Evolutionary conservation across 2,797 vertebrate genomes (phyloP), one percentile per base, ranked within the genome.

Genomic region (Squalus acanthias): DNA sequence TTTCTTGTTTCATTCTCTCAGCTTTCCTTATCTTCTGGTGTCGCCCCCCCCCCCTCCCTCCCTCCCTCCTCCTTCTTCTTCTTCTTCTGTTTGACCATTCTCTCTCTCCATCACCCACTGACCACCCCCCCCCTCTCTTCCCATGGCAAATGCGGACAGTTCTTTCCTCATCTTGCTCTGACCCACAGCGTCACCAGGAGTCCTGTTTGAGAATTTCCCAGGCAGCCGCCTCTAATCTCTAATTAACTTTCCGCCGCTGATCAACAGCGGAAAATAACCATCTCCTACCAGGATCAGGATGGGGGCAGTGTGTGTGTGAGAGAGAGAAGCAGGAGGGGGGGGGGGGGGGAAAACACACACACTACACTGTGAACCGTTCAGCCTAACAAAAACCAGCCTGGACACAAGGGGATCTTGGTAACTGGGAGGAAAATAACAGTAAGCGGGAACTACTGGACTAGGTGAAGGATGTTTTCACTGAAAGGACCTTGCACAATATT

Each of bases 151-250:
- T 63, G 4, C 13, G 15, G 88, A 29, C 9, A 93, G n/a, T 29
- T 8, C 70, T 50, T 69, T 13, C 39, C 39, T 33, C 33, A 8
- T 39, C 15, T 93, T 95, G 26, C 3, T 17, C 70, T 95, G 69
- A 95, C 50, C 29, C 70, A 76, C 70, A 95, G 94, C 94, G 94
- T 95, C 94, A 53, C 94, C 72, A 95, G 29, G 70, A 95, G 94
- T 76, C 94, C 50, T 33, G 46, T 60, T 33, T 2, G 13, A 74
- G 94, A 57, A 95, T 76, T 95, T 95, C 94, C 70, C 29, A 26
- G 67, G 50, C 94, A 9, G 70, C 50, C 70, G 70, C 70, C 39
- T 53, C 53, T 3, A 72, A 95, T 95, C 50, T 76, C 70, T 57
- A 72, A 76, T 95, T 72, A 74, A 95, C 94, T 95, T 74, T 50